A percentile compares a stretch with the other conserved stretches of the same genome.
phyloP scores from a whole-genome alignment of 1,140 invertebrate genomes.

The Magallana gigas region DNA sequence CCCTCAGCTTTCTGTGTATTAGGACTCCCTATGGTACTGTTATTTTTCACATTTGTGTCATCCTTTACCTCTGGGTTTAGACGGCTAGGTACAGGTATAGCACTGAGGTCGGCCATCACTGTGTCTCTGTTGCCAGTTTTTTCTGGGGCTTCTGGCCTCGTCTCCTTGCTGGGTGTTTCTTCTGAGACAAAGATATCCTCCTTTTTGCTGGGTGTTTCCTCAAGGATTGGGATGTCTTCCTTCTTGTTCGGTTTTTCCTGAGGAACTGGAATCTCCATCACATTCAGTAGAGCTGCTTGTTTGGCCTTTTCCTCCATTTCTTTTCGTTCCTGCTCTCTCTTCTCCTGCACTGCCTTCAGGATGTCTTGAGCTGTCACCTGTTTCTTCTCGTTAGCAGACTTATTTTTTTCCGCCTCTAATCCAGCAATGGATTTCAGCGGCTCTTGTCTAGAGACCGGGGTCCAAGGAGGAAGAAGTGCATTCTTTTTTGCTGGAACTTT shows the following conservation, averaged over 20 bases:
- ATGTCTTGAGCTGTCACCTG: slow-evolving; percentile 59
- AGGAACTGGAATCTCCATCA: not conserved
- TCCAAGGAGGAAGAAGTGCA: slow-evolving; percentile 66
- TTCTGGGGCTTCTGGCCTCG: no score
- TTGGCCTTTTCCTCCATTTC: slow-evolving; percentile 42
- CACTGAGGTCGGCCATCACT: not conserved
- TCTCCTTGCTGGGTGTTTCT: not conserved
- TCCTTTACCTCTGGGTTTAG: not conserved
- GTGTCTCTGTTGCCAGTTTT: not conserved
- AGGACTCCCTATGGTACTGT: no score
- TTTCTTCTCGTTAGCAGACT: slow-evolving; percentile 50
- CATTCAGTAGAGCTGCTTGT: not conserved
- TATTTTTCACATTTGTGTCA: not conserved
- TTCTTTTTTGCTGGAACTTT: slow-evolving; percentile 53
- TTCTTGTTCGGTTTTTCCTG: not conserved
- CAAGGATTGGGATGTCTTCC: not conserved
- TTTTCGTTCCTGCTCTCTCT: slow-evolving; percentile 7
- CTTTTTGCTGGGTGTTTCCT: not conserved
- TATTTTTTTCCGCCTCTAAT: slow-evolving; percentile 52
- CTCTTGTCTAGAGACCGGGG: slow-evolving; percentile 62
- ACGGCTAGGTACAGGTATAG: not conserved
- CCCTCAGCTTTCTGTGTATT: no score
- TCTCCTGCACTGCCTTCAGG: slow-evolving; percentile 50
- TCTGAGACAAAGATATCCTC: not conserved
- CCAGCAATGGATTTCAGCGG: not conserved